Evolutionary conservation across 2,113 vertebrate genomes (phyloP), one percentile per base, ranked within the genome.

Genomic region (Cardinalis cardinalis): DNA sequence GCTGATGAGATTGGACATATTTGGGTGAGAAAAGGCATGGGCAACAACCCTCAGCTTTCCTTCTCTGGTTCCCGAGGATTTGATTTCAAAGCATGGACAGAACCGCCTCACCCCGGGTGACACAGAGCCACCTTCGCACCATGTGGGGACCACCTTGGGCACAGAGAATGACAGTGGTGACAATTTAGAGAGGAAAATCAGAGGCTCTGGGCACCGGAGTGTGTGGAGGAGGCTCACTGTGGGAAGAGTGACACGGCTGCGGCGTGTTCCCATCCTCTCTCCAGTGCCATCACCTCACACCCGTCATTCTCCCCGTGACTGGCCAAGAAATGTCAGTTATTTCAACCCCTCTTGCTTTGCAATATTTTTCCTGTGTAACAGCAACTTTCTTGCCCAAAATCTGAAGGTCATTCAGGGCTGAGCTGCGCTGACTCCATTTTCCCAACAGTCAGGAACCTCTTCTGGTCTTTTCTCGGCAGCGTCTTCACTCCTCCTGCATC

Each of bases 1-100:
- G 48, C 34, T 93, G 94, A 96, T 95, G 94, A 88, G 95, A 55
- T 48, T 94, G 95, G 89, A 90, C 91, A 51, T 78, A 88, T 92
- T 93, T 90, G 94, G 95, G 95, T 78, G 94, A 95, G 94, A 87
- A 93, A 64, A 94, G 89, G 92, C 90, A 90, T 28, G 87, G 87
- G 81, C 72, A 92, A 93, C 92, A 81, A 90, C 43, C 52, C 2
- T 90, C 72, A 88, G 86, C 92, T 70, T 74, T 73, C 95, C 90
- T 70, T 1, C 36, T 84, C 49, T 13, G 73, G 69, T 77, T 93
- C 65, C 65, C 0, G 1, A 38, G 91, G 91, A 41, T 69, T 84
- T 61, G 7, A 58, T 93, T 94, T 95, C 92, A 92, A 94, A 94
- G 92, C 1, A 0, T 7, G 58, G 23, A 40, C 48, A 40, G 80